Conservation (phyloP, 2,113 vertebrate species). For the Phalacrocorax carbo region DNA sequence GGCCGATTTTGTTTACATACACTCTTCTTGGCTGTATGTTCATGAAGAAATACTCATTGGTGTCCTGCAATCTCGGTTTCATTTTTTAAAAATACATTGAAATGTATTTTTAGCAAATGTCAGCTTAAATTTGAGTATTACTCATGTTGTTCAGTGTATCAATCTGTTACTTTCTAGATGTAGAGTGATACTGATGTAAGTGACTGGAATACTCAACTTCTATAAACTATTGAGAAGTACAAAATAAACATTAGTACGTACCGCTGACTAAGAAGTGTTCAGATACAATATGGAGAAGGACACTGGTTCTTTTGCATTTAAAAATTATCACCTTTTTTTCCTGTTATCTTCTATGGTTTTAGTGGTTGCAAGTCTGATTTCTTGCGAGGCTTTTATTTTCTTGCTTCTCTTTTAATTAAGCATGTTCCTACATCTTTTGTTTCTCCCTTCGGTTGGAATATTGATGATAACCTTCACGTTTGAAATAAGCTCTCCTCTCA, state of each 20-base stretch:
- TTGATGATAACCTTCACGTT: neutral
- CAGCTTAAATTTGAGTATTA: neutral
- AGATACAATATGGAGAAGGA: neutral
- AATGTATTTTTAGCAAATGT: constrained; percentile 2
- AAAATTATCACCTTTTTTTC: neutral
- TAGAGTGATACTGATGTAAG: neutral
- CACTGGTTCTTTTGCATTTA: neutral
- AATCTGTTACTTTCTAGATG: neutral
- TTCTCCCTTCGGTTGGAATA: neutral
- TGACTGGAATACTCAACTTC: neutral
- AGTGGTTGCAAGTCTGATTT: neutral
- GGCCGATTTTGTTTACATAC: neutral
- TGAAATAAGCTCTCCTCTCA: neutral
- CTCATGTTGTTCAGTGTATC: neutral
- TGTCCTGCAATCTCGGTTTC: neutral
- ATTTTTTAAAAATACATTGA: neutral
- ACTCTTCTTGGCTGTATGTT: neutral
- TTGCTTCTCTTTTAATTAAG: neutral
- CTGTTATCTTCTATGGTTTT: neutral
- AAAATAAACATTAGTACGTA: neutral
- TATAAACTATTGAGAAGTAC: neutral
- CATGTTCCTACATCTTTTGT: neutral
- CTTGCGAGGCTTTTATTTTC: neutral
- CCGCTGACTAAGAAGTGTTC: neutral
- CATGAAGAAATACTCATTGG: neutral